phyloP scores from a whole-genome alignment of 2,113 vertebrate species.

The Bos indicus region DNA sequence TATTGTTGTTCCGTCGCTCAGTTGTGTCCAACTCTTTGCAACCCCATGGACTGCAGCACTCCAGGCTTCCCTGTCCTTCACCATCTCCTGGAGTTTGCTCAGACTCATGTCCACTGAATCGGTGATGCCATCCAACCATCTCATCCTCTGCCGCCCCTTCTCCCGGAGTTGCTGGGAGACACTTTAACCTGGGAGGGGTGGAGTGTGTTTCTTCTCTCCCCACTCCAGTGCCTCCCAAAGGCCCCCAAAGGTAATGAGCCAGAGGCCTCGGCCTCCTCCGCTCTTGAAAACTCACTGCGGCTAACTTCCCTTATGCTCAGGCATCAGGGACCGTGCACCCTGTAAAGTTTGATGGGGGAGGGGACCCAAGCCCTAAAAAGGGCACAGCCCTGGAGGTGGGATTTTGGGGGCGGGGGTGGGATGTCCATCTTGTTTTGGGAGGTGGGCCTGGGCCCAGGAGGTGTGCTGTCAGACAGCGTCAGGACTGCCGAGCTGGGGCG shows the following conservation, averaged over 20 bases:
- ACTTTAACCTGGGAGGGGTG: neutral
- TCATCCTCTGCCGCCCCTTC: neutral
- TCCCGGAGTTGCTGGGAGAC: neutral
- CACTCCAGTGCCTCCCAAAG: neutral
- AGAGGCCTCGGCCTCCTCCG: neutral
- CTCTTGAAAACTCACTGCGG: neutral
- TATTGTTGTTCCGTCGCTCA: neutral
- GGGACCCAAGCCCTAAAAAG: accelerated
- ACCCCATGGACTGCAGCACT: neutral
- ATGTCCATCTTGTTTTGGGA: accelerated
- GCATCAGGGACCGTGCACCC: accelerated
- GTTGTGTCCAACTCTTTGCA: neutral
- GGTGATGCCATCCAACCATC: neutral
- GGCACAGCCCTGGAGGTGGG: neutral
- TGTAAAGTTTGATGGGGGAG: neutral
- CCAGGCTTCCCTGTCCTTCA: neutral
- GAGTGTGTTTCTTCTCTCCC: neutral
- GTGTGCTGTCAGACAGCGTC: accelerated
- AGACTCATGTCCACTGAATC: neutral
- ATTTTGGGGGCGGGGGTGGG: neutral
- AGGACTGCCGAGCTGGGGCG: neutral
- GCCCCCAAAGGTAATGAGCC: neutral
- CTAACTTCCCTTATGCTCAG: neutral
- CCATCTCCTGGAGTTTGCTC: neutral
- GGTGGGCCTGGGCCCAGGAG: neutral